These are phyloP conservation scores for Neogobius melanostomus DNA, from an alignment of 2,113 vertebrate species.

Conservation along the genomic window DNA sequence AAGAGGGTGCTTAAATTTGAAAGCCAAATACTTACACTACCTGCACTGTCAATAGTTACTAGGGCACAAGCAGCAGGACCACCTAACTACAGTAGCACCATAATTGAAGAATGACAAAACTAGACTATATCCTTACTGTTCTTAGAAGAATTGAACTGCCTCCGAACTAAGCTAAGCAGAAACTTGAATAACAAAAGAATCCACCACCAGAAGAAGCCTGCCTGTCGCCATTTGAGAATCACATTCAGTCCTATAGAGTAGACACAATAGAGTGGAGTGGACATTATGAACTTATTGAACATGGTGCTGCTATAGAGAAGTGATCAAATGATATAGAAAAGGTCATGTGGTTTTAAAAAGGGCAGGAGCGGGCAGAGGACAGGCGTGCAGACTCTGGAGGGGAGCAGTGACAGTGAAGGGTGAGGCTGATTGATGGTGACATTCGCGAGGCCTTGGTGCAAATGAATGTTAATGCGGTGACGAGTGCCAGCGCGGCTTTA, in stretches of 20 bases:
- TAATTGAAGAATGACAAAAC: no score
- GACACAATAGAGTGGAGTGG: background rate
- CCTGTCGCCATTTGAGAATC: background rate
- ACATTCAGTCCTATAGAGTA: background rate
- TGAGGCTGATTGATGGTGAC: conserved; percentile 71
- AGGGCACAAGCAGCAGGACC: no score
- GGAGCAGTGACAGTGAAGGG: conserved; percentile 52
- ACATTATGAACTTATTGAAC: conserved; percentile 4
- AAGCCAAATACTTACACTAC: no score
- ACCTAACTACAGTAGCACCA: no score
- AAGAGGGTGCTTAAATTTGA: no score
- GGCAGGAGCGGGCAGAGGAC: conserved; percentile 14
- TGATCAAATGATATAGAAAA: conserved; percentile 35
- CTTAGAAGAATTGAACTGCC: no score
- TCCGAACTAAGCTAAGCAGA: no score
- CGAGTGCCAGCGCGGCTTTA: conserved; percentile 29
- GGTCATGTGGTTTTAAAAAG: conserved; percentile 40
- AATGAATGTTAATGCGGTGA: conserved; percentile 72
- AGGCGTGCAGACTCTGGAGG: conserved; percentile 4
- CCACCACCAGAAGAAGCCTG: background rate
- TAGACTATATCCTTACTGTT: no score
- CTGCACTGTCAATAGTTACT: no score
- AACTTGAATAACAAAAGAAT: no score
- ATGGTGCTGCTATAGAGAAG: conserved; percentile 20
- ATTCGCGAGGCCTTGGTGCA: conserved; percentile 62